These are phyloP conservation scores for Hippopotamyrus pictus DNA, from an alignment of 2,797 vertebrate genomes.

Conservation along the genomic window DNA sequence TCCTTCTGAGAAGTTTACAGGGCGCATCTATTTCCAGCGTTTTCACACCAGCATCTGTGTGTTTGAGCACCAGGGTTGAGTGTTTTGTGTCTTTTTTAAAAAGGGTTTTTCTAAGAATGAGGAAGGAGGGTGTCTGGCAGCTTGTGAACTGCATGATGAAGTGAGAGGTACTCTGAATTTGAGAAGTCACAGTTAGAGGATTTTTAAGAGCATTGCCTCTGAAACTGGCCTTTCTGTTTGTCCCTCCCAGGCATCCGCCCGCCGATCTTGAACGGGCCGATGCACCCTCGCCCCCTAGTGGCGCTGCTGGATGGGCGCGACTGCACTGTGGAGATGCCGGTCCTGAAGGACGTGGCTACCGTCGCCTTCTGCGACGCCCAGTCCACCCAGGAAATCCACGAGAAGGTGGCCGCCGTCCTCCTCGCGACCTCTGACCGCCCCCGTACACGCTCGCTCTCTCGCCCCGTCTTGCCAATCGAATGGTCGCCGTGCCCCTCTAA, in stretches of 20 bases:
- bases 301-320: constrained; percentile 71
- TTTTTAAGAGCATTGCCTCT: neutral
- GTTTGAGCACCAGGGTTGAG: neutral
- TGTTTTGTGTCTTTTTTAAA: neutral
- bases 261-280: constrained; percentile 70
- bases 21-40: neutral
- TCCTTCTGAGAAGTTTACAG: neutral
- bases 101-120: neutral
- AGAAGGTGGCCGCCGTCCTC: constrained; percentile 55
- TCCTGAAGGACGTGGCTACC: constrained; percentile 74
- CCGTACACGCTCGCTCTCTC: neutral
- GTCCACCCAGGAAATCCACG: constrained; percentile 76
- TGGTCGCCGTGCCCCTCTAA: neutral
- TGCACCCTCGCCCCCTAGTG: constrained; percentile 72
- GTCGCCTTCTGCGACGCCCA: constrained; percentile 76
- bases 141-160: neutral
- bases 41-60: neutral
- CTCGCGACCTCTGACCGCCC: neutral
- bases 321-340: constrained; percentile 76
- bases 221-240: neutral
- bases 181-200: neutral
- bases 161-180: neutral
- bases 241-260: constrained; percentile 65
- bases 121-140: neutral
- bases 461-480: neutral